Conservation (phyloP, 2,888 invertebrate genomes). For the Ceriagrion tenellum region DNA sequence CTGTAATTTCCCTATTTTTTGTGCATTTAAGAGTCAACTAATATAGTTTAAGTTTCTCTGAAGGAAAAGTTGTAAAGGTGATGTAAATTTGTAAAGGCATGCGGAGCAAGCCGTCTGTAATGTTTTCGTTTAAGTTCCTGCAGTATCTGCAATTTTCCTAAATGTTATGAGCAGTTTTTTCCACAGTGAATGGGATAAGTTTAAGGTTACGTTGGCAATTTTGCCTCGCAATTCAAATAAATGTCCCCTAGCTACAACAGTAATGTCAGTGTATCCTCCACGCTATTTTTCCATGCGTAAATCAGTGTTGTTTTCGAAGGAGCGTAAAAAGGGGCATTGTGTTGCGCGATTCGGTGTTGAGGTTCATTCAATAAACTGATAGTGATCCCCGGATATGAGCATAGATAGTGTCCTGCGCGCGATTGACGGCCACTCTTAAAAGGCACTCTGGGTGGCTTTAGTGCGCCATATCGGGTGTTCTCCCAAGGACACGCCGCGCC, state of each 20-base stretch:
- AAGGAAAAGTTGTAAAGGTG: not conserved
- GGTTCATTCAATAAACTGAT: not conserved
- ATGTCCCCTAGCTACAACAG: not conserved
- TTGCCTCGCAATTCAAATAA: not conserved
- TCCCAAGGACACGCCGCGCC: not conserved
- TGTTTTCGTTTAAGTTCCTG: not conserved
- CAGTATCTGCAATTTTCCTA: not conserved
- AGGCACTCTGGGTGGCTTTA: not conserved
- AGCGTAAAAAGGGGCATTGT: not conserved
- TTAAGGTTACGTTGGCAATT: not conserved
- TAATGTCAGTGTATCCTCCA: not conserved
- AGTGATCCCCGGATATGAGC: not conserved
- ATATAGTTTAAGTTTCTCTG: not conserved
- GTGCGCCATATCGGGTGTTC: not conserved
- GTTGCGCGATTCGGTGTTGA: not conserved
- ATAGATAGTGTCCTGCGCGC: not conserved
- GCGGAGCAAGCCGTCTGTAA: not conserved
- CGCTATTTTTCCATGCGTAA: not conserved
- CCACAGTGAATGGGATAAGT: not conserved
- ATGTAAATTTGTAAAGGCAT: not conserved
- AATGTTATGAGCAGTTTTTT: not conserved
- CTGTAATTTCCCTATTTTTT: no score
- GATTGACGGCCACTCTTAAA: not conserved
- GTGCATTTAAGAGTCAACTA: not conserved
- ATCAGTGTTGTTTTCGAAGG: not conserved